phyloP scores from a whole-genome alignment of 2,888 invertebrate genomes.

The Willowsia nigromaculata region DNA sequence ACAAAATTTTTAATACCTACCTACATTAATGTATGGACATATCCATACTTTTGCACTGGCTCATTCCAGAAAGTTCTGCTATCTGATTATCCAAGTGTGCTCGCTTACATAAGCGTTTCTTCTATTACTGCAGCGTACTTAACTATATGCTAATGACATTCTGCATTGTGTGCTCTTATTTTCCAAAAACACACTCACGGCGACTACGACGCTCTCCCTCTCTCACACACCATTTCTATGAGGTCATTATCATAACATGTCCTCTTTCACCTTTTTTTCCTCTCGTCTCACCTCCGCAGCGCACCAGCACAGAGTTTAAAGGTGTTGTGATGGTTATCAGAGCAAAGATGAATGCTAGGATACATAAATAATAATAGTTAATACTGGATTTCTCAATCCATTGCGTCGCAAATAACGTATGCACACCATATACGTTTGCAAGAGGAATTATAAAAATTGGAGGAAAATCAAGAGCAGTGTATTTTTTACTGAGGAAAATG shows the following conservation, averaged over 20 bases:
- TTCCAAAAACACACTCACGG: not conserved
- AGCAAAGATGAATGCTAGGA: not conserved
- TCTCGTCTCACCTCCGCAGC: not conserved
- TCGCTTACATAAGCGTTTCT: not conserved
- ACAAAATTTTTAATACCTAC: no score
- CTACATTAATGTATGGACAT: no score
- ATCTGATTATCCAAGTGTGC: not conserved
- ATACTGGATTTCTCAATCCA: slow-evolving; percentile 19
- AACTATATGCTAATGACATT: slow-evolving; percentile 27
- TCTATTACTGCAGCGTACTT: not conserved
- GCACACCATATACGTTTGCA: not conserved
- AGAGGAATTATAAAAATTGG: not conserved
- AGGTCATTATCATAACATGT: slow-evolving; percentile 30
- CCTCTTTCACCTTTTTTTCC: slow-evolving; percentile 16
- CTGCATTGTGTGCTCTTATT: slow-evolving; percentile 9
- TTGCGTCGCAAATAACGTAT: not conserved
- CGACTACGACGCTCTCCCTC: no score
- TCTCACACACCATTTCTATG: no score
- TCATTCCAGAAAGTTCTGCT: not conserved
- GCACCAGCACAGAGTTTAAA: not conserved
- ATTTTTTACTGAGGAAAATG: no score
- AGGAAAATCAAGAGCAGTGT: not conserved
- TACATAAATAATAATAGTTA: not conserved
- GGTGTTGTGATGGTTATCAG: slow-evolving; percentile 12
- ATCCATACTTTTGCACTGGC: not conserved